Evolutionary conservation across 2,888 invertebrate genomes (phyloP).

Genomic region (Microchrysa polita): DNA sequence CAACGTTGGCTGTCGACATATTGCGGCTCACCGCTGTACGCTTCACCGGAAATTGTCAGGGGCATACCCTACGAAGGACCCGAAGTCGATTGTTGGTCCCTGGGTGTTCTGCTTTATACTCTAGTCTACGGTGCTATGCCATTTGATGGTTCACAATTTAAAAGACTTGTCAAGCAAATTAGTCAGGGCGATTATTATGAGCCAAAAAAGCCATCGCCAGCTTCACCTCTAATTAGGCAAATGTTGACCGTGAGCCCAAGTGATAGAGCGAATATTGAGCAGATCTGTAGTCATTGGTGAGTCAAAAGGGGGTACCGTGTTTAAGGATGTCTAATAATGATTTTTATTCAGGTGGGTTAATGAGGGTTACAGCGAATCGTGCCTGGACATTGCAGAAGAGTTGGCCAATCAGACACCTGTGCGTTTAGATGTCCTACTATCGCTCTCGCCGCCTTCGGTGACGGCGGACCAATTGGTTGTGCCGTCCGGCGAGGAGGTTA

Average conservation of each 20-base stretch:
- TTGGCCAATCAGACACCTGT: slow-evolving; percentile 92
- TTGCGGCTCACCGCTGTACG: slow-evolving; percentile 96
- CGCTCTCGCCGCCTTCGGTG: slow-evolving; percentile 83
- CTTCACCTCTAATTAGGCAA: slow-evolving; percentile 91
- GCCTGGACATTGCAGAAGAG: slow-evolving; percentile 86
- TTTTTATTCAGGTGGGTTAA: slow-evolving; percentile 82
- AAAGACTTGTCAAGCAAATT: slow-evolving; percentile 94
- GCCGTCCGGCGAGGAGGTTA: slow-evolving; percentile 67
- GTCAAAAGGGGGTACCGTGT: background rate
- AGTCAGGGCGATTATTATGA: slow-evolving; percentile 98
- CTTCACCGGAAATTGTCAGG: slow-evolving; percentile 97
- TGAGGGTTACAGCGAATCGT: slow-evolving; percentile 80
- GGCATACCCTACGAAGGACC: slow-evolving; percentile 97
- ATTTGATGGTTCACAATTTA: slow-evolving; percentile 98
- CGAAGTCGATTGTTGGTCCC: slow-evolving; percentile 94
- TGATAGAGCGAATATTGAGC: slow-evolving; percentile 89
- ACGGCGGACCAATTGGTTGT: slow-evolving; percentile 79
- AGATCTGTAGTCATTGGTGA: slow-evolving; percentile 93
- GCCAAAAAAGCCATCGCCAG: slow-evolving; percentile 92
- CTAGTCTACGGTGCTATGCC: slow-evolving; percentile 99
- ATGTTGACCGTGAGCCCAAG: slow-evolving; percentile 94
- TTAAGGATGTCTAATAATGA: slow-evolving; percentile 10
- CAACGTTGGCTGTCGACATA: slow-evolving; percentile 88
- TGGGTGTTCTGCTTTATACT: slow-evolving; percentile 96
- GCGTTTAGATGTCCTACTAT: slow-evolving; percentile 84